These are phyloP conservation scores for Malthinus flaveolus DNA, from an alignment of 2,888 invertebrate species.

Conservation along the genomic window DNA sequence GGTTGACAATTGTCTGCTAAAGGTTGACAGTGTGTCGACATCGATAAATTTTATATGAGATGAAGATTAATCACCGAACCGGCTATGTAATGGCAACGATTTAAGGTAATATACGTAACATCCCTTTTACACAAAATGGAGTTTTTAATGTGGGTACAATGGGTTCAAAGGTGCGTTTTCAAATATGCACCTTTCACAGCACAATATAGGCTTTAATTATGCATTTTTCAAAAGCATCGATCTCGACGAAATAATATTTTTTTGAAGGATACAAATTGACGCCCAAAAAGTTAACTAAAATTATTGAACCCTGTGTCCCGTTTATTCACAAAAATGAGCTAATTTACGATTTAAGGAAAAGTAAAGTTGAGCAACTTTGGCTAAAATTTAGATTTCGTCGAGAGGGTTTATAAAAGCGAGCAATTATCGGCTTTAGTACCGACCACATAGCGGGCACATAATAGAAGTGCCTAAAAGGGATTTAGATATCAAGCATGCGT, in stretches of 20 bases:
- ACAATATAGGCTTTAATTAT: no score
- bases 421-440: slow-evolving; percentile 18
- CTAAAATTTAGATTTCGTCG: slow-evolving; percentile 1
- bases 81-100: slow-evolving; percentile 27
- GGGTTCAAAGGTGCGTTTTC: no score
- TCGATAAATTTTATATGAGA: slow-evolving; percentile 34
- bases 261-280: no score
- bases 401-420: slow-evolving; percentile 6
- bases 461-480: slow-evolving; percentile 22
- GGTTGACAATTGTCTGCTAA: slow-evolving; percentile 5
- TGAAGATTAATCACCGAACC: slow-evolving; percentile 31
- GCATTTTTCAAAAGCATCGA: no score
- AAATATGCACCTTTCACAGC: no score
- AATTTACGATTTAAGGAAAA: slow-evolving; percentile 4
- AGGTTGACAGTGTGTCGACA: slow-evolving; percentile 25
- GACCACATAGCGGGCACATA: slow-evolving; percentile 21
- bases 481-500: slow-evolving; percentile 25
- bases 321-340: background rate
- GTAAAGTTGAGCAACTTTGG: slow-evolving; percentile 2
- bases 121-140: no score
- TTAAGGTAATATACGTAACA: slow-evolving; percentile 3
- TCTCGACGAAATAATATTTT: no score
- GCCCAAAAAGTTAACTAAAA: no score
- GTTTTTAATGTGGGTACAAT: no score
- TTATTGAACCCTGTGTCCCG: no score